phyloP scores from a whole-genome alignment of 2,888 invertebrate species.

The Acleris sparsana region DNA sequence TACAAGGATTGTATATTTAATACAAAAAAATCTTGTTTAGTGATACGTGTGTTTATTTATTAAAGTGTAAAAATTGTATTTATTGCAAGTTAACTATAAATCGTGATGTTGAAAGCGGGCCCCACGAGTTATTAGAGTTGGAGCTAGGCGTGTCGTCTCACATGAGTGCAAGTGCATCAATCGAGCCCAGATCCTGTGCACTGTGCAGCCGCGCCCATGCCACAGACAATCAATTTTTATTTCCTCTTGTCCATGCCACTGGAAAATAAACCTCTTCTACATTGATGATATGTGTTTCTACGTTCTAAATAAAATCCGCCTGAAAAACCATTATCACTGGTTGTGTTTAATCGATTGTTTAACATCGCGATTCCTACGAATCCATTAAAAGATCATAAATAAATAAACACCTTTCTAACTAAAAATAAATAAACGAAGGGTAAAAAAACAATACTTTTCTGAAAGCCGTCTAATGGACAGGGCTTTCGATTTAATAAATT shows the following conservation, averaged over 20 bases:
- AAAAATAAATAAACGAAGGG: slow-evolving; percentile 16
- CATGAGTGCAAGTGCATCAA: slow-evolving; percentile 67
- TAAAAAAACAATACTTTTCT: slow-evolving; percentile 13
- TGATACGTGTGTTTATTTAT: too few relatives aligned
- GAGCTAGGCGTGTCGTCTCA: slow-evolving; percentile 65
- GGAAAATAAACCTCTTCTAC: too few relatives aligned
- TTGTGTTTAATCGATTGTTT: neutral
- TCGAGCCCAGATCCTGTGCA: slow-evolving; percentile 81
- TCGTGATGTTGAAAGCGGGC: neutral
- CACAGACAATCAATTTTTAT: slow-evolving; percentile 53
- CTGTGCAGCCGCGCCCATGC: slow-evolving; percentile 65
- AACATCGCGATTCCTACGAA: slow-evolving; percentile 22
- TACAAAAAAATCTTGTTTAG: too few relatives aligned
- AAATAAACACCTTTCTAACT: slow-evolving; percentile 25
- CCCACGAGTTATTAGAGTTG: slow-evolving; percentile 17
- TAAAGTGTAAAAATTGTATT: too few relatives aligned
- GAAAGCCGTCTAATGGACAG: slow-evolving; percentile 13
- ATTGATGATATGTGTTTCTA: too few relatives aligned
- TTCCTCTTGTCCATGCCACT: slow-evolving; percentile 17
- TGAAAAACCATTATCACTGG: too few relatives aligned
- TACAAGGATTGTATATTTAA: too few relatives aligned
- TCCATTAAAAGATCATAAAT: slow-evolving; percentile 29
- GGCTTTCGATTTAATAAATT: slow-evolving; percentile 9
- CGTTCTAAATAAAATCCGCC: too few relatives aligned
- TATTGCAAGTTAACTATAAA: too few relatives aligned